Conservation (phyloP, 2,797 vertebrate genomes). For the Phylloscopus collybita region DNA sequence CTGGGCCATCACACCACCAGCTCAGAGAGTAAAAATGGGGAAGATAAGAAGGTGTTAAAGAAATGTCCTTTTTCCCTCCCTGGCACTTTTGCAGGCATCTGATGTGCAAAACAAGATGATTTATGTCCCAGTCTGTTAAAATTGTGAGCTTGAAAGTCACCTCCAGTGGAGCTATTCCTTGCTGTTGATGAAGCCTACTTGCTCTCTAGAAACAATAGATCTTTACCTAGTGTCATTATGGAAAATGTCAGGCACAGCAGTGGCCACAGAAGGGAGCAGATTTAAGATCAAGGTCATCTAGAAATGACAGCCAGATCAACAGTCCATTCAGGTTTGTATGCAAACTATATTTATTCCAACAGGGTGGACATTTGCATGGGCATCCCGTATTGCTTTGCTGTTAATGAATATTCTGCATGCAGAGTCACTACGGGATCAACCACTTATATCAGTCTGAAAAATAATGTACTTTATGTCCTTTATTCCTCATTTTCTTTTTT, state of each 20-base stretch:
- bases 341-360: conserved; percentile 17
- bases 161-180: background rate
- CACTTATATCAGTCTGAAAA: background rate
- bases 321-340: conserved; percentile 26
- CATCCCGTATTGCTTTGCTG: background rate
- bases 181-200: background rate
- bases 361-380: background rate
- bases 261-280: conserved; percentile 13
- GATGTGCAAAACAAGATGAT: background rate
- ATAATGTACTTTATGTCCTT: background rate
- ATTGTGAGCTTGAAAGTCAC: conserved; percentile 18
- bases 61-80: background rate
- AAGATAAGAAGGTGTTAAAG: background rate
- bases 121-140: background rate
- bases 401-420: conserved; percentile 30
- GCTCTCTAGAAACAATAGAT: conserved; percentile 43
- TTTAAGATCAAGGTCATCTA: conserved; percentile 57
- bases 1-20: background rate
- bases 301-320: conserved; percentile 37
- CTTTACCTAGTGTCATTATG: conserved; percentile 23
- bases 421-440: conserved; percentile 13
- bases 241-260: conserved; percentile 55
- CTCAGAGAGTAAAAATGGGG: background rate
- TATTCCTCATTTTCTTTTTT: background rate
- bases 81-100: background rate